Base-by-base conservation (phyloP, 2,797 vertebrate species). In the Ciconia nigra region DNA sequence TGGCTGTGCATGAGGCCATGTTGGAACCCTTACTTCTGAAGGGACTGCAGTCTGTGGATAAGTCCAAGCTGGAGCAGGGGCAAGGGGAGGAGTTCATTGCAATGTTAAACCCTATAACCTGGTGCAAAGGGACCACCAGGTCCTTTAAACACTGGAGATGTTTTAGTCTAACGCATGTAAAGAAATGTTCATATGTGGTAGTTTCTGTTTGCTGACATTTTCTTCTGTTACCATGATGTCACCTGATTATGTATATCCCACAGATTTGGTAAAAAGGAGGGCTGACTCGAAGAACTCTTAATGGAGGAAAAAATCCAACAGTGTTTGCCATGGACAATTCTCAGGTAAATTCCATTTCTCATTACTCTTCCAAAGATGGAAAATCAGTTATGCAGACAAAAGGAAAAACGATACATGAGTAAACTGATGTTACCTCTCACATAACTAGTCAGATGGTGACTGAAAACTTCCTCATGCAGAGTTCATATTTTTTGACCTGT, bases 181-280 rank as follows among this genome's bases (percentile, higher is more conserved):
- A 84, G 19, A 49, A 49, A 51, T 29, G 29, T 33, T 42, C 6
- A 22, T 41, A 39, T 0, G 0, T 26, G 6, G 25, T 22, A 24
- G 14, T 41, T 71, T 59, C 28, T 51, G 7, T 62, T 70, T 25
- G 46, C 46, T 66, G 62, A 71, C 14, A 24, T 87, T 87, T 84
- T 80, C 37, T 63, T 83, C 19, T 5, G 5, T 80, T 57, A 66
- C 5, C 10, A 2, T 14, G 7, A 42, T 66, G 69, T 69, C 33
- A 63, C 10, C n/a, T 31, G 29, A 28, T 59, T 21, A 21, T 39
- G 21, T 85, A 17, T 49, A 65, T 29, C 57, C 19, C 65, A 47
- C 31, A 24, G 15, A 31, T 26, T 22, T 77, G 19, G 7, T 78
- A 31, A 63, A 83, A 77, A 76, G 39, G 57, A 63, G 16, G 22